Conservation (phyloP, 2,797 vertebrate species). For the Lemur catta region DNA sequence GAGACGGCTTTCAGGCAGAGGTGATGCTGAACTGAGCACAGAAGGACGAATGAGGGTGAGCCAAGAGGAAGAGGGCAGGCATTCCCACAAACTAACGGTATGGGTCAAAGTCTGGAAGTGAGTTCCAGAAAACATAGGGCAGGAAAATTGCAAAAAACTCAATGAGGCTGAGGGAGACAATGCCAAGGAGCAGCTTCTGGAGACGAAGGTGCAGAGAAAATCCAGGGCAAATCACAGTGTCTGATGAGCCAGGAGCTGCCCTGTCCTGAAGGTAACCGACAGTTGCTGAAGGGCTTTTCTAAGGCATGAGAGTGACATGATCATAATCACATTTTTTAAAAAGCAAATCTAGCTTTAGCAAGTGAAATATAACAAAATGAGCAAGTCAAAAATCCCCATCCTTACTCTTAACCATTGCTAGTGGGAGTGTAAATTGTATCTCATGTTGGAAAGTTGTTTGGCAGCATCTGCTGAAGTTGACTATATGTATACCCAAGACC, state of each 20-base stretch:
- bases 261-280: neutral
- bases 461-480: neutral
- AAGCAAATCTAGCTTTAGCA: neutral
- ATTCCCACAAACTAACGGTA: neutral
- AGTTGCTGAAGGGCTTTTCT: neutral
- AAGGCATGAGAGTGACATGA: neutral
- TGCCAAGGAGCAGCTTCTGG: neutral
- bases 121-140: neutral
- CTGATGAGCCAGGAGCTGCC: neutral
- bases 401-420: no score
- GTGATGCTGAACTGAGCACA: no score
- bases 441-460: neutral
- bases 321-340: neutral
- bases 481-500: accelerated
- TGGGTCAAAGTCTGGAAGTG: neutral
- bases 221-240: neutral
- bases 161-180: neutral
- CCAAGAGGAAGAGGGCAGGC: neutral
- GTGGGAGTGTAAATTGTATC: neutral
- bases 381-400: neutral
- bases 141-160: neutral
- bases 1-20: neutral
- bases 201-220: neutral
- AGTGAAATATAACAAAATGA: neutral
- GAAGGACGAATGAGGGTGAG: neutral